Evolutionary conservation across 2,113 vertebrate genomes (phyloP), one percentile per base, ranked within the genome.

Genomic region (Hiodon alosoides): DNA sequence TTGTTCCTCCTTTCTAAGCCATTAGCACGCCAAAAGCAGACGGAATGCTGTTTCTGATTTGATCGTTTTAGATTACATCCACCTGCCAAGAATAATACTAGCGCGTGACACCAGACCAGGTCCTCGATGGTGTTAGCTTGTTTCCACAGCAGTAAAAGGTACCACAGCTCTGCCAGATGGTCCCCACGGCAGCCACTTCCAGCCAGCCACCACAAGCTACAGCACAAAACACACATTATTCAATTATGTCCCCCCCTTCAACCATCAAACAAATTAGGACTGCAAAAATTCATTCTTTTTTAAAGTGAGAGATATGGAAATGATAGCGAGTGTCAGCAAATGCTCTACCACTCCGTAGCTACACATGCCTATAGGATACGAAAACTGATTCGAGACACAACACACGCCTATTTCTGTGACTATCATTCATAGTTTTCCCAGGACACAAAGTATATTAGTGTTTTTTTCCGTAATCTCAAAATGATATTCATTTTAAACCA

Each of bases 31-130:
- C 11, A 54, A 5, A 31, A 74, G 53, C 8, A 46, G 60, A 9
- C 54, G 67, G 31, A 62, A 76, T 46, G 57, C 58, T 58, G 57
- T 17, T 52, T 64, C 58, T 51, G 50, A 54, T 71, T 65, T 9
- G 16, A 48, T 9, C 9, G 14, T 17, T 13, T 53, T 3, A 47
- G 58, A 17, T 31, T 70, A 54, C 14, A 10, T 3, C 6, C 16
- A 57, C 31, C 67, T 65, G 67, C 67, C 68, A 76, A 60, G n/a
- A 69, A 75, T 31, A 69, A 50, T 67, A 51, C 14, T 31, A 58
- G 8, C 53, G 67, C 9, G 47, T 69, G 66, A 75, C 65, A 75
- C 65, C 54, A 51, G 62, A 53, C 72, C 52, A 14, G 13, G 67
- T 14, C 10, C 17, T 10, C 4, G 7, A 57, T 47, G 9, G 7